phyloP scores from a whole-genome alignment of 2,113 vertebrate genomes.

The Lamprotornis superbus region DNA sequence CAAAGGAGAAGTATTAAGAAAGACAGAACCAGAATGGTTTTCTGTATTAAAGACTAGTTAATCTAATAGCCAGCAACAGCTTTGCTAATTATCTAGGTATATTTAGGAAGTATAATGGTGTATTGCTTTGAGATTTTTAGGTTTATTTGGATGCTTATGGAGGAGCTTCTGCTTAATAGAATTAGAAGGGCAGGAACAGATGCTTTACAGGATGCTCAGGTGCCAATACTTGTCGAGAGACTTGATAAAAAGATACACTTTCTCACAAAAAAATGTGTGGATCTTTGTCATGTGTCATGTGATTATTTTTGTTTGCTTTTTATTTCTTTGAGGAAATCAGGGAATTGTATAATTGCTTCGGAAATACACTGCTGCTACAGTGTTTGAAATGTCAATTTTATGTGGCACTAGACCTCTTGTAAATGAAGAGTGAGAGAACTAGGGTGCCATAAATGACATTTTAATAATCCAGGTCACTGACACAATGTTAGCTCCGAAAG shows the following conservation, averaged over 20 bases:
- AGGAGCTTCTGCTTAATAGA: not conserved
- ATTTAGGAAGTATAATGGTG: not conserved
- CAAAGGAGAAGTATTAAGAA: not conserved
- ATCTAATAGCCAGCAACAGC: not conserved
- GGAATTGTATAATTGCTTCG: not conserved
- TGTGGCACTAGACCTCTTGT: not conserved
- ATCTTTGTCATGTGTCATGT: not conserved
- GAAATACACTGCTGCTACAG: not conserved
- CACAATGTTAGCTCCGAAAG: not conserved
- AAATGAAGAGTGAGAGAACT: not conserved
- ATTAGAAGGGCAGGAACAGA: not conserved
- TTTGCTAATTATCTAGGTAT: not conserved
- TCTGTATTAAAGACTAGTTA: not conserved
- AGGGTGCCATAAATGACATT: not conserved
- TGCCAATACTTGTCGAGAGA: not conserved
- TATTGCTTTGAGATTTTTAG: not conserved
- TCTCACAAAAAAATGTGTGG: not conserved
- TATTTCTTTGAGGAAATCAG: not conserved
- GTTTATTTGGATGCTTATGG: not conserved
- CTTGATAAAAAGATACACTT: not conserved
- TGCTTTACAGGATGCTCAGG: not conserved
- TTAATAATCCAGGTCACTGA: not conserved
- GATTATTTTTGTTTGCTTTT: not conserved
- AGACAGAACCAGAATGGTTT: not conserved
- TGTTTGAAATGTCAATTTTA: not conserved